phyloP scores from a whole-genome alignment of 2,797 vertebrate genomes.

The Xyrichtys novacula region DNA sequence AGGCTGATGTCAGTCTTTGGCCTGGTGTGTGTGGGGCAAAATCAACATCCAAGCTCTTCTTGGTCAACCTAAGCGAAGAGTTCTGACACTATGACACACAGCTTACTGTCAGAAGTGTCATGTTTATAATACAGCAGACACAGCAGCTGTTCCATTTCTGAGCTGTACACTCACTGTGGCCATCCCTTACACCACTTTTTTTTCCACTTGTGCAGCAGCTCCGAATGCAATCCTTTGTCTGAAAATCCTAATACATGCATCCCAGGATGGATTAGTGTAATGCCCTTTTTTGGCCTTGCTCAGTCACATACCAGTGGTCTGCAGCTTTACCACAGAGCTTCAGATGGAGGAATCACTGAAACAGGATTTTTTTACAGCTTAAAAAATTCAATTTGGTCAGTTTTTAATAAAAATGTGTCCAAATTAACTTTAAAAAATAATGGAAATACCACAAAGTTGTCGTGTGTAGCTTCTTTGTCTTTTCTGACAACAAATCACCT shows the following conservation, averaged over 20 bases:
- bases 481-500: no score
- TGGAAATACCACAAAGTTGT: no score
- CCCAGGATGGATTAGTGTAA: not conserved
- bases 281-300: conserved; percentile 2
- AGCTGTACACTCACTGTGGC: not conserved
- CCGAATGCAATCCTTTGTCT: not conserved
- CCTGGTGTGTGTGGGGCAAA: conserved; percentile 39
- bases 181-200: conserved; percentile 4
- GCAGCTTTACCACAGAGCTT: not conserved
- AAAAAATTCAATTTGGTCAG: not conserved
- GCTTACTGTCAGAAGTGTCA: conserved; percentile 8
- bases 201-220: conserved; percentile 1
- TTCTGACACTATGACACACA: conserved; percentile 35
- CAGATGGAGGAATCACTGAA: not conserved
- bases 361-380: conserved; percentile 6
- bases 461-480: no score
- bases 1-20: conserved; percentile 75
- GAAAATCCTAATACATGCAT: conserved; percentile 2
- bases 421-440: not conserved
- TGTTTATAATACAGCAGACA: not conserved
- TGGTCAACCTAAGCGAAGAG: conserved; percentile 33
- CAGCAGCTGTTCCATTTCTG: not conserved
- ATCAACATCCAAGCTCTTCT: conserved; percentile 40
- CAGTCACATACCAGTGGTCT: conserved; percentile 11
- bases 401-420: not conserved